Conservation (phyloP, 1,140 invertebrate species). For the Sminthurinus signatus region DNA sequence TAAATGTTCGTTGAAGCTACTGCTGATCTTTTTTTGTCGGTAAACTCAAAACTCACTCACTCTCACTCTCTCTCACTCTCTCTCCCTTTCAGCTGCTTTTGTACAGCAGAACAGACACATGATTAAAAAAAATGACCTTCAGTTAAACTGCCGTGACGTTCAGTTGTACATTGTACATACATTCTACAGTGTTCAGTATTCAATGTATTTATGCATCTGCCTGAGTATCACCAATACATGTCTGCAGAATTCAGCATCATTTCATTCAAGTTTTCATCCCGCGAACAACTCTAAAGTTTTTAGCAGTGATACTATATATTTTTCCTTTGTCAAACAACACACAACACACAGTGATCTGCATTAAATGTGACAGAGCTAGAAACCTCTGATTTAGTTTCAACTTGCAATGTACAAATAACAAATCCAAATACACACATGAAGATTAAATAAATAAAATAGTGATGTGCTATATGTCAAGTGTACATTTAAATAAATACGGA, state of each 20-base stretch:
- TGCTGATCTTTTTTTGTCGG: neutral
- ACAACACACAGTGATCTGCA: too few species aligned
- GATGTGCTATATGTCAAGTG: too few species aligned
- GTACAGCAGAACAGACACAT: neutral
- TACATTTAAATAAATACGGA: too few species aligned
- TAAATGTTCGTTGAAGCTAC: too few species aligned
- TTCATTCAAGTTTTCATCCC: neutral
- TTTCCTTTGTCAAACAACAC: neutral
- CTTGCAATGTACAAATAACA: too few species aligned
- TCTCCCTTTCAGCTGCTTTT: neutral
- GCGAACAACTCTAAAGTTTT: neutral
- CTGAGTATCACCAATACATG: too few species aligned
- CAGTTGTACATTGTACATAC: neutral
- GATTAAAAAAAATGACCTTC: slow-evolving; percentile 8
- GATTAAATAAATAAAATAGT: too few species aligned
- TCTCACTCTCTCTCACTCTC: neutral
- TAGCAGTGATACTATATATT: neutral
- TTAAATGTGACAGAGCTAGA: too few species aligned
- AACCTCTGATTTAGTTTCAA: too few species aligned
- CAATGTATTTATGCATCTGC: neutral
- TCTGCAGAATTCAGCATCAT: neutral
- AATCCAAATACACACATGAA: too few species aligned
- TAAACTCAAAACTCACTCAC: neutral
- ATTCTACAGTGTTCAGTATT: neutral
- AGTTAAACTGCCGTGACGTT: slow-evolving; percentile 1